These are phyloP conservation scores for Bergia sp. DNA, from an alignment of 92 coral and sea anemone species.

Conservation along the genomic window DNA sequence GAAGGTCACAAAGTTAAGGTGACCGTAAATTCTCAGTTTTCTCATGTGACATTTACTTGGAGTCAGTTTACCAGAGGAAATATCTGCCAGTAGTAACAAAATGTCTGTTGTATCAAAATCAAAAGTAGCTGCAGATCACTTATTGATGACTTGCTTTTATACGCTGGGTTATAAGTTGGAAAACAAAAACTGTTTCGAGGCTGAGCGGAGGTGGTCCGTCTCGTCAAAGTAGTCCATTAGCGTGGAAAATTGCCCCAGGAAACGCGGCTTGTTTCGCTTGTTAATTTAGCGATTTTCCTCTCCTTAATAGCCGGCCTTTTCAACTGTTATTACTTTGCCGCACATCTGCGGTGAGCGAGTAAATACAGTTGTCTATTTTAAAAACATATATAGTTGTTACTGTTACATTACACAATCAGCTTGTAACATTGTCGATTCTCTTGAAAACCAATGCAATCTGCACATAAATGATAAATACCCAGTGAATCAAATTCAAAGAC, in stretches of 20 bases:
- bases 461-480: not conserved
- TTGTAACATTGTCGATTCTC: not conserved
- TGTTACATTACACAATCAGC: not conserved
- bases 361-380: conserved; percentile 1
- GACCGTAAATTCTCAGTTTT: conserved; percentile 22
- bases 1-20: conserved; percentile 34
- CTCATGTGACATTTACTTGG: conserved; percentile 1
- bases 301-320: conserved; percentile 44
- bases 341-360: conserved; percentile 45
- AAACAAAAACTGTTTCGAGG: not conserved
- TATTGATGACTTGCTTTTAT: not conserved
- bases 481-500: not conserved
- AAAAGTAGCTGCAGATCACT: not conserved
- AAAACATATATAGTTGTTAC: not conserved
- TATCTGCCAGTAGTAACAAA: not conserved
- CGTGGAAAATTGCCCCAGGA: conserved; percentile 38
- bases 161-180: not conserved
- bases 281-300: conserved; percentile 37
- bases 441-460: not conserved
- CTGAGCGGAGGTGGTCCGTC: conserved; percentile 35
- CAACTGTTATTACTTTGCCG: conserved; percentile 40
- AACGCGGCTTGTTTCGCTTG: conserved; percentile 27
- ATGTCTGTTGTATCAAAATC: not conserved
- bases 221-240: conserved; percentile 40
- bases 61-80: not conserved